Percentiles rank a stretch among this genome's conserved stretches.
These are phyloP conservation scores for Cylas formicarius DNA, from an alignment of 1,140 invertebrate species.

Conservation along the genomic window DNA sequence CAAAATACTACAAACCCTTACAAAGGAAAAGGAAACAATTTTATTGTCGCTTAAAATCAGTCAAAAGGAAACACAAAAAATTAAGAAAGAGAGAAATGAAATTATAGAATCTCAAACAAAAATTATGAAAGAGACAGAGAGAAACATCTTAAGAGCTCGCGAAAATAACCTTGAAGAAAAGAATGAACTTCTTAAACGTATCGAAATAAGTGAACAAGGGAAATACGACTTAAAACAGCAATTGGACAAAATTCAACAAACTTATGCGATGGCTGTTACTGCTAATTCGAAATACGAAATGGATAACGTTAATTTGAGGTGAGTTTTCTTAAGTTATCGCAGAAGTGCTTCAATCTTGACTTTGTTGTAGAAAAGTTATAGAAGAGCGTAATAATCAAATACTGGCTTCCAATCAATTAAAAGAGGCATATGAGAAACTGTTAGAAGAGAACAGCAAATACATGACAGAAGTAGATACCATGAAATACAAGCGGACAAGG, in stretches of 20 bases:
- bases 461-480: conserved; percentile 34
- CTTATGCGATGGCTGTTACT: conserved; percentile 31
- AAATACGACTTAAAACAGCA: conserved; percentile 15
- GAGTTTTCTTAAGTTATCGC: background rate
- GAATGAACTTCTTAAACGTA: conserved; percentile 19
- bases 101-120: conserved; percentile 25
- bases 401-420: conserved; percentile 18
- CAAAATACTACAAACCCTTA: conserved; percentile 7
- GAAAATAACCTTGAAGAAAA: conserved; percentile 25
- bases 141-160: conserved; percentile 23
- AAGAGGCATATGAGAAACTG: conserved; percentile 38
- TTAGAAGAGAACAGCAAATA: conserved; percentile 38
- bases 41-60: conserved; percentile 13
- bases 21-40: conserved; percentile 15
- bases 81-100: conserved; percentile 25
- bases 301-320: conserved; percentile 29
- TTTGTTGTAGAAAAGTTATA: conserved; percentile 27
- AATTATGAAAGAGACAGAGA: conserved; percentile 28
- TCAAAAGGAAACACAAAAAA: conserved; percentile 20
- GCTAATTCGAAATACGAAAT: conserved; percentile 34
- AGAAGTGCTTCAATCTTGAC: background rate
- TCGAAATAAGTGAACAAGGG: conserved; percentile 21
- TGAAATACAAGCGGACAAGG: conserved; percentile 35
- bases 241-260: conserved; percentile 29
- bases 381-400: conserved; percentile 31